Evolutionary conservation across 1,140 invertebrate genomes (phyloP).

Genomic region (Eueides isabella): DNA sequence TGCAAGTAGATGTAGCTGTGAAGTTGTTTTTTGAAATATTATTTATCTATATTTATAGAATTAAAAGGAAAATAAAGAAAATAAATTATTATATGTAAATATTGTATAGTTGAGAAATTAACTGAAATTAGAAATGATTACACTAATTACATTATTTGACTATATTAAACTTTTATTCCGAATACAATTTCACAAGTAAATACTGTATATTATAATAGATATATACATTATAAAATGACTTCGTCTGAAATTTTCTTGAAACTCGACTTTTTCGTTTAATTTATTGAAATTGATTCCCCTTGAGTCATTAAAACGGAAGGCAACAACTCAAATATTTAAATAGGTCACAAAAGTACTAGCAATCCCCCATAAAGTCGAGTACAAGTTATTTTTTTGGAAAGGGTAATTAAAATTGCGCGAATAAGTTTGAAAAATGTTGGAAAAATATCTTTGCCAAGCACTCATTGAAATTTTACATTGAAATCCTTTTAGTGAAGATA

Average conservation of each 20-base stretch:
- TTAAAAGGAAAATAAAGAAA: too few species aligned
- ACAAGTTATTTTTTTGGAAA: not conserved
- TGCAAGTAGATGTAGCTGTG: too few species aligned
- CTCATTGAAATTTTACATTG: not conserved
- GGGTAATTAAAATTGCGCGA: not conserved
- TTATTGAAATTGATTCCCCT: constrained; percentile 11
- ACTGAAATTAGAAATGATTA: too few species aligned
- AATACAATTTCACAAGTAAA: not conserved
- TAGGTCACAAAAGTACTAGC: constrained; percentile 1
- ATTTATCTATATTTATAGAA: too few species aligned
- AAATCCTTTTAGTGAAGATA: constrained; percentile 30
- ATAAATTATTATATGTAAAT: too few species aligned
- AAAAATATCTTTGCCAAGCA: not conserved
- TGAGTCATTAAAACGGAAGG: not conserved
- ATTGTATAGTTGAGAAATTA: too few species aligned
- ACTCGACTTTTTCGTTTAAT: not conserved
- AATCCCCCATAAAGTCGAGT: not conserved
- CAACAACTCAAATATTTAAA: constrained; percentile 7
- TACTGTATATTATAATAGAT: not conserved
- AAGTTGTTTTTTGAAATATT: too few species aligned
- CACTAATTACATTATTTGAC: too few species aligned
- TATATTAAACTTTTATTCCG: not conserved
- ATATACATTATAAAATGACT: not conserved
- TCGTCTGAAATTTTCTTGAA: not conserved
- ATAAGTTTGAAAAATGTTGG: not conserved